Evolutionary conservation across 1,140 invertebrate species (phyloP).

Genomic region (Colletes gigas): DNA sequence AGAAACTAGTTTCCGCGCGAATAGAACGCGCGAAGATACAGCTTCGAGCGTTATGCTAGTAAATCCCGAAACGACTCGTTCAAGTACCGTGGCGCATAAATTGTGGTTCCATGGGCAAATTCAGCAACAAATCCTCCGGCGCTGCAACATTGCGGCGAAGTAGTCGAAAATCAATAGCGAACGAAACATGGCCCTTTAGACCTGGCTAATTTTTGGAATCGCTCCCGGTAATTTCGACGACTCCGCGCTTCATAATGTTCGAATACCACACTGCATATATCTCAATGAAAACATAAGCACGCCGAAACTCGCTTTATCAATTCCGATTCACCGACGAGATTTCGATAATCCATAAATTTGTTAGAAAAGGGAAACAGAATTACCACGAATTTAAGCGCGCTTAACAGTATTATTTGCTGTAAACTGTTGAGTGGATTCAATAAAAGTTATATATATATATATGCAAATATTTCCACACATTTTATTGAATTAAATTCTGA

Average conservation of each 20-base stretch:
- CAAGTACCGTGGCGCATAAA: slow-evolving; percentile 30
- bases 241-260: neutral
- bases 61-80: neutral
- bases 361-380: neutral
- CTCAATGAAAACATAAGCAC: slow-evolving; percentile 5
- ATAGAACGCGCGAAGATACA: neutral
- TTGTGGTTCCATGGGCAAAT: slow-evolving; percentile 26
- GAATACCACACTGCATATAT: neutral
- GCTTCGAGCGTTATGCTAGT: neutral
- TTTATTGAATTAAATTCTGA: too few relatives aligned
- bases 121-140: slow-evolving; percentile 25
- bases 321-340: neutral
- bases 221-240: neutral
- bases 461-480: too few relatives aligned
- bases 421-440: neutral
- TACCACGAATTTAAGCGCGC: neutral
- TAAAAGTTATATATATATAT: too few relatives aligned
- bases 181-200: neutral
- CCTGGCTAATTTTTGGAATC: slow-evolving; percentile 1
- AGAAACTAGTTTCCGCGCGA: neutral
- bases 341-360: neutral
- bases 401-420: neutral
- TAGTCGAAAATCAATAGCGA: slow-evolving; percentile 23
- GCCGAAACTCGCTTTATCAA: neutral
- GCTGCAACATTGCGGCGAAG: slow-evolving; percentile 21